phyloP scores from a whole-genome alignment of 2,888 invertebrate genomes.

The Magallana nippona region DNA sequence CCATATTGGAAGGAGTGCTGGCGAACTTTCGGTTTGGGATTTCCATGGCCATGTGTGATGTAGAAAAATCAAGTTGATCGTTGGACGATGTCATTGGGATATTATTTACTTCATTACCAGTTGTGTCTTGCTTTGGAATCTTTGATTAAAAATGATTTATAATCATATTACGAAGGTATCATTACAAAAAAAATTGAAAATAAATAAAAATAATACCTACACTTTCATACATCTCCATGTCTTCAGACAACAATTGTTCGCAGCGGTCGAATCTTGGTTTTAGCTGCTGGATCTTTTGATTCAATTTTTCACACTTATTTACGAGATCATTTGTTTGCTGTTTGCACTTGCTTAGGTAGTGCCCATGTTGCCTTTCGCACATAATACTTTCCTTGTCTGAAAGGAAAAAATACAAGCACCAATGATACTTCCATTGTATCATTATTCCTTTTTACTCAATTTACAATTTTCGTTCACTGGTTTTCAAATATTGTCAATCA shows the following conservation, averaged over 20 bases:
- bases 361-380: constrained; percentile 14
- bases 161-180: too few relatives aligned
- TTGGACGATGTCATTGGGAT: background rate
- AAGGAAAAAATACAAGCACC: background rate
- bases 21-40: background rate
- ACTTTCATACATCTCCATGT: background rate
- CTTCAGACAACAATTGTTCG: background rate
- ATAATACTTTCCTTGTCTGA: constrained; percentile 7
- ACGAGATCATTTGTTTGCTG: constrained; percentile 29
- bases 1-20: background rate
- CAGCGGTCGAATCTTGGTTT: constrained; percentile 11
- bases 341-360: background rate
- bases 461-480: background rate
- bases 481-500: background rate
- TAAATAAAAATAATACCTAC: background rate
- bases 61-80: background rate
- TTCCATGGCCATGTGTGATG: background rate
- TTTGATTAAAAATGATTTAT: too few relatives aligned
- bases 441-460: background rate
- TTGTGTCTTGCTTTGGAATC: too few relatives aligned
- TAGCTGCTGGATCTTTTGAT: constrained; percentile 4
- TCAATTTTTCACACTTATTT: background rate
- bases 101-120: too few relatives aligned
- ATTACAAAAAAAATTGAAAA: too few relatives aligned
- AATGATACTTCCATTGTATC: background rate